Conservation (phyloP, 2,113 vertebrate genomes). For the Trachemys scripta region DNA sequence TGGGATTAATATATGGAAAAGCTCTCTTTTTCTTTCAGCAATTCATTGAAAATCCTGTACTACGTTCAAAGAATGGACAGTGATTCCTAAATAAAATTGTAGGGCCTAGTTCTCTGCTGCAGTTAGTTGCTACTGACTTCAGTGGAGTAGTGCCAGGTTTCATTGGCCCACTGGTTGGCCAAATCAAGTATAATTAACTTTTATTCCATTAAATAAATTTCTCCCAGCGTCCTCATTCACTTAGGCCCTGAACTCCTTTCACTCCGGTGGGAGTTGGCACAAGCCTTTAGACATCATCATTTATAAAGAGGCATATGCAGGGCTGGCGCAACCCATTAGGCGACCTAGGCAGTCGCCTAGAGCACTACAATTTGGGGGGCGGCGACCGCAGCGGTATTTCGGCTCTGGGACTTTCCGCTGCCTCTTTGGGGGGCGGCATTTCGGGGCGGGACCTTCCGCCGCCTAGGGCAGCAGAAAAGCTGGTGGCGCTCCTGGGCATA, state of each 20-base stretch:
- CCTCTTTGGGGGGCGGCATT: too few species aligned
- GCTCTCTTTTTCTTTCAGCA: background rate
- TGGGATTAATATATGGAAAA: constrained; percentile 5
- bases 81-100: background rate
- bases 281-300: background rate
- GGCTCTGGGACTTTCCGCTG: too few species aligned
- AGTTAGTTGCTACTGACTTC: background rate
- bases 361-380: too few species aligned
- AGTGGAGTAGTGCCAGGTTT: background rate
- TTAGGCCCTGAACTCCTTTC: background rate
- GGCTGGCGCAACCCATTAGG: too few species aligned
- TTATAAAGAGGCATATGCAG: background rate
- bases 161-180: background rate
- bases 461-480: too few species aligned
- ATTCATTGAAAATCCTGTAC: background rate
- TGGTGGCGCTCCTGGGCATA: background rate
- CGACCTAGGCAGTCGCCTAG: too few species aligned
- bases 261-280: background rate
- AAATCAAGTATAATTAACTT: background rate
- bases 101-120: background rate
- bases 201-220: background rate
- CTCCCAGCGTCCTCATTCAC: background rate
- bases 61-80: background rate
- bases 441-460: too few species aligned
- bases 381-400: too few species aligned